These are phyloP conservation scores for Chrysomallon squamiferum DNA, from an alignment of 1,140 invertebrate species.

Conservation along the genomic window DNA sequence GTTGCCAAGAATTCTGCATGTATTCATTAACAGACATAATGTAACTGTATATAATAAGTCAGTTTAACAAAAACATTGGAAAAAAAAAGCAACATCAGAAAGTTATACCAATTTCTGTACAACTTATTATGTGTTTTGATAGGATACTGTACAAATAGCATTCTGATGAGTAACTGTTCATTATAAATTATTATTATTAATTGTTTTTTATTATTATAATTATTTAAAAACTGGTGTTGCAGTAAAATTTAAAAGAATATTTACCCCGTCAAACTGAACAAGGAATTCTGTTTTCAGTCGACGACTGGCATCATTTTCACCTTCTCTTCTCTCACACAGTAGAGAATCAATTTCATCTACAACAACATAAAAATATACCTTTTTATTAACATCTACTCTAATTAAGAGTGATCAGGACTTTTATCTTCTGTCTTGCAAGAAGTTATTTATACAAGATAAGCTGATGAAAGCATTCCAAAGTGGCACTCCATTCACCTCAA, in stretches of 20 bases:
- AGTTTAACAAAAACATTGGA: too few species aligned
- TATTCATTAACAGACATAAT: too few species aligned
- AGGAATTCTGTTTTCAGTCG: constrained; percentile 98
- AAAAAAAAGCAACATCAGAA: too few species aligned
- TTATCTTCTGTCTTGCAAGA: background rate
- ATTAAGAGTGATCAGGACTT: background rate
- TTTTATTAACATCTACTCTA: background rate
- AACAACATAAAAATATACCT: constrained; percentile 8
- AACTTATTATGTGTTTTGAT: too few species aligned
- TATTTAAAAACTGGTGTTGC: too few species aligned
- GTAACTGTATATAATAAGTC: too few species aligned
- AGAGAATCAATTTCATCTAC: constrained; percentile 94
- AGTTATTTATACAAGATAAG: background rate
- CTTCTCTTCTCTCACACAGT: constrained; percentile 86
- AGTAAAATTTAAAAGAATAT: too few species aligned
- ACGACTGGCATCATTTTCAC: constrained; percentile 93
- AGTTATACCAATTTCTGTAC: too few species aligned
- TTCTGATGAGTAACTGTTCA: background rate
- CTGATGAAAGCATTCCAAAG: too few species aligned
- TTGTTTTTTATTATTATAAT: background rate
- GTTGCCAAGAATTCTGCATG: too few species aligned
- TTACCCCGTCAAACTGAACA: constrained; percentile 88
- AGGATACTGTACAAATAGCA: too few species aligned
- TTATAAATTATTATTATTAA: background rate
- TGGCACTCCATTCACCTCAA: too few species aligned